Percentiles rank a stretch among this genome's conserved stretches.
Conservation (phyloP, 2,888 invertebrate species). For the Dione vanillae region DNA sequence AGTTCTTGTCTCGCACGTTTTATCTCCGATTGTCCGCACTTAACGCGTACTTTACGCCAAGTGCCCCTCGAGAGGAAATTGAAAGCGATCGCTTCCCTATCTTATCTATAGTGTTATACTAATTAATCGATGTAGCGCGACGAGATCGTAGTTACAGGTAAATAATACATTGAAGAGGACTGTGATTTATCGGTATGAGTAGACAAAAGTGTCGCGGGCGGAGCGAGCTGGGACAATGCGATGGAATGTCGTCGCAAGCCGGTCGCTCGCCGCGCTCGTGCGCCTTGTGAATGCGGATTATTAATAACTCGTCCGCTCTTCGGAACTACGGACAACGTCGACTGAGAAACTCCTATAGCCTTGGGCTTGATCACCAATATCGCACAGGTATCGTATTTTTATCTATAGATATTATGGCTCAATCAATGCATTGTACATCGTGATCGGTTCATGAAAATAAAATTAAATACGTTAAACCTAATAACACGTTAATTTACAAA, state of each 20-base stretch:
- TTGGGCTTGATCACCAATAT: conserved; percentile 74
- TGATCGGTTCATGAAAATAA: neutral
- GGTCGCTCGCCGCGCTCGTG: conserved; percentile 73
- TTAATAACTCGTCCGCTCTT: conserved; percentile 78
- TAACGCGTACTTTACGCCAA: conserved; percentile 83
- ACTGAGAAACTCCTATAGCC: conserved; percentile 67
- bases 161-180: conserved; percentile 77
- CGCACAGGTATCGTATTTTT: conserved; percentile 44
- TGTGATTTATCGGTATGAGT: conserved; percentile 82
- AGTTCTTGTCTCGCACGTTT: conserved; percentile 82
- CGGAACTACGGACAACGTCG: conserved; percentile 48
- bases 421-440: neutral
- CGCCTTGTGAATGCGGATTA: conserved; percentile 81
- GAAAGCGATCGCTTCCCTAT: conserved; percentile 84
- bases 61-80: conserved; percentile 83
- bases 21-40: conserved; percentile 84
- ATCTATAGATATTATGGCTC: neutral
- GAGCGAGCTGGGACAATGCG: conserved; percentile 77
- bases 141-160: conserved; percentile 76
- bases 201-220: conserved; percentile 83
- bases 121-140: conserved; percentile 81
- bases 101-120: conserved; percentile 82
- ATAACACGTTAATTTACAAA: conserved; percentile 55
- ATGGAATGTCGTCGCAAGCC: conserved; percentile 80
- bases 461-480: too few species aligned